A percentile compares a stretch with the other conserved stretches of the same genome.
Conservation (phyloP, 2,888 invertebrate genomes). For the Hololepta plana region DNA sequence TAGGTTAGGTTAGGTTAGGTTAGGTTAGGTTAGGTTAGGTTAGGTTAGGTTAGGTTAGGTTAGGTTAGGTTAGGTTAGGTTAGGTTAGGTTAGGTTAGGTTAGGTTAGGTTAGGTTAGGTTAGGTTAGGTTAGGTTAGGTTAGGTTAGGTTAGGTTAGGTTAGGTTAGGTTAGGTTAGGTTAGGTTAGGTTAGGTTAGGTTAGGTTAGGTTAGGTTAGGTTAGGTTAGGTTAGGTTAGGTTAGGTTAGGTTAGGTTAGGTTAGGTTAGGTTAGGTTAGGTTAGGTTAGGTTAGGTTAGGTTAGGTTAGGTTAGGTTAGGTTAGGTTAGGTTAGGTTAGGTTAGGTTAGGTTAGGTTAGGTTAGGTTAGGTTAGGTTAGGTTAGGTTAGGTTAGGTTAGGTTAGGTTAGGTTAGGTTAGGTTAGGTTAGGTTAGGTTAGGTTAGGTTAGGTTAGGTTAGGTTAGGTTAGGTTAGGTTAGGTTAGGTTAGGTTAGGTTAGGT, state of each 20-base stretch:
- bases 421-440: too few relatives aligned
- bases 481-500: too few relatives aligned
- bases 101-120: conserved; percentile 7
- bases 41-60: conserved; percentile 10
- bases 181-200: conserved; percentile 8
- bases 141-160: conserved; percentile 8
- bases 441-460: too few relatives aligned
- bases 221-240: conserved; percentile 9
- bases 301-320: conserved; percentile 10
- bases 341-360: too few relatives aligned
- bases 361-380: too few relatives aligned
- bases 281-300: conserved; percentile 7
- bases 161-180: conserved; percentile 9
- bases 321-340: too few relatives aligned
- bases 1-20: conserved; percentile 12
- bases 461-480: too few relatives aligned
- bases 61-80: conserved; percentile 8
- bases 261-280: conserved; percentile 6
- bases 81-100: conserved; percentile 8
- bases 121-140: conserved; percentile 6
- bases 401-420: too few relatives aligned
- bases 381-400: too few relatives aligned
- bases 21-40: conserved; percentile 11
- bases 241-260: conserved; percentile 7
- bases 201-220: conserved; percentile 8